phyloP scores from a whole-genome alignment of 2,113 vertebrate species.

The Euleptes europaea region DNA sequence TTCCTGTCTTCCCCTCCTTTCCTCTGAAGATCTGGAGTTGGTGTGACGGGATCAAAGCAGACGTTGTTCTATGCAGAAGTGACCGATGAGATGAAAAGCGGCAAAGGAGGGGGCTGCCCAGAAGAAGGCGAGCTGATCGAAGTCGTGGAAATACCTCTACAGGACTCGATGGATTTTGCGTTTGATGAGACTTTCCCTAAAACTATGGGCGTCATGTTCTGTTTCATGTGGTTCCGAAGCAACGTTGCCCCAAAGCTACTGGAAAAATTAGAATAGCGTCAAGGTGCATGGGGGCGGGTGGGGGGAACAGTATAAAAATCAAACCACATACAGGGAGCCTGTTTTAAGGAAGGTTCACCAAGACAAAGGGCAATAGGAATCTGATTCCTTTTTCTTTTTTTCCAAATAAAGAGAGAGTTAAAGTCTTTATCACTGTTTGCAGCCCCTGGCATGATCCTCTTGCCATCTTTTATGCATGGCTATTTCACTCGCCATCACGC shows the following conservation, averaged over 20 bases:
- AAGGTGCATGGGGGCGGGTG: neutral
- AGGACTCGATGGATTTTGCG: constrained; percentile 88
- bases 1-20: neutral
- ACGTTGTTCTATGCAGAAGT: constrained; percentile 91
- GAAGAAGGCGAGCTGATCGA: constrained; percentile 89
- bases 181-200: constrained; percentile 85
- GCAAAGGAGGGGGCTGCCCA: constrained; percentile 81
- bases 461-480: too few relatives aligned
- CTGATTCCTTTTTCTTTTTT: neutral
- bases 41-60: constrained; percentile 84
- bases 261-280: constrained; percentile 28
- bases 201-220: constrained; percentile 88
- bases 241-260: constrained; percentile 80
- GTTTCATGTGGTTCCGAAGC: constrained; percentile 90
- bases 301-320: neutral
- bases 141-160: constrained; percentile 87
- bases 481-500: too few relatives aligned
- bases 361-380: neutral
- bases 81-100: constrained; percentile 82
- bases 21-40: constrained; percentile 76
- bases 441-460: neutral
- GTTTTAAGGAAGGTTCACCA: constrained; percentile 16
- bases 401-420: neutral
- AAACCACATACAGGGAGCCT: neutral
- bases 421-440: neutral